Conservation (phyloP, 2,113 vertebrate species). For the Cathartes aura region DNA sequence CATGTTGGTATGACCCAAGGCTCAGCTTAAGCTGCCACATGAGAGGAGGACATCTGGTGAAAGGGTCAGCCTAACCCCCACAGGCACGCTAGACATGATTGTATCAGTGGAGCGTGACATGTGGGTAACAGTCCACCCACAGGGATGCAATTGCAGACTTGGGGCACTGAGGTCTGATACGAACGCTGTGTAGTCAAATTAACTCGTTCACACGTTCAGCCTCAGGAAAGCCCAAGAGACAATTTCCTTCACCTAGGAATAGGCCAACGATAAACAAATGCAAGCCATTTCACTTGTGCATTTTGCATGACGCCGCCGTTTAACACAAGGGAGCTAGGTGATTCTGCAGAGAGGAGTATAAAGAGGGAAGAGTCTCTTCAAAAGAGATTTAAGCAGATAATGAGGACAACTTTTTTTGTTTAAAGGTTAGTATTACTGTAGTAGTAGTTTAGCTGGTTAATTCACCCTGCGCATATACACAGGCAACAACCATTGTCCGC, state of each 20-base stretch:
- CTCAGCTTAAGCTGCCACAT: neutral
- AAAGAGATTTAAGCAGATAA: neutral
- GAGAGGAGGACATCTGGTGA: neutral
- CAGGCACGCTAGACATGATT: fast-evolving
- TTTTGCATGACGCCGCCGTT: neutral
- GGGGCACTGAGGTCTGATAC: neutral
- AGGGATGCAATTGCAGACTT: neutral
- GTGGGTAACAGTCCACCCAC: neutral
- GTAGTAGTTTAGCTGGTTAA: neutral
- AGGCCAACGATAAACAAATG: neutral
- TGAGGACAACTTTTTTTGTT: neutral
- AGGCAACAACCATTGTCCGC: slow-evolving; percentile 8
- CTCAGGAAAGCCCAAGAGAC: neutral
- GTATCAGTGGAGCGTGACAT: fast-evolving
- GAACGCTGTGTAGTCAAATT: neutral
- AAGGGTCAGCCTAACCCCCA: neutral
- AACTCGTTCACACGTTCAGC: neutral
- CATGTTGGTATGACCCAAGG: neutral
- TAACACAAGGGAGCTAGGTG: neutral
- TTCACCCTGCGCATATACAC: neutral
- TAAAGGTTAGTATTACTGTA: neutral
- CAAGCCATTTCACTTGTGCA: neutral
- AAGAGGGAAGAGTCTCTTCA: neutral
- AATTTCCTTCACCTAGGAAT: neutral
- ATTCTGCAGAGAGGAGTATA: neutral